Conservation (phyloP, 2,113 vertebrate genomes). For the Todiramphus chloris region DNA sequence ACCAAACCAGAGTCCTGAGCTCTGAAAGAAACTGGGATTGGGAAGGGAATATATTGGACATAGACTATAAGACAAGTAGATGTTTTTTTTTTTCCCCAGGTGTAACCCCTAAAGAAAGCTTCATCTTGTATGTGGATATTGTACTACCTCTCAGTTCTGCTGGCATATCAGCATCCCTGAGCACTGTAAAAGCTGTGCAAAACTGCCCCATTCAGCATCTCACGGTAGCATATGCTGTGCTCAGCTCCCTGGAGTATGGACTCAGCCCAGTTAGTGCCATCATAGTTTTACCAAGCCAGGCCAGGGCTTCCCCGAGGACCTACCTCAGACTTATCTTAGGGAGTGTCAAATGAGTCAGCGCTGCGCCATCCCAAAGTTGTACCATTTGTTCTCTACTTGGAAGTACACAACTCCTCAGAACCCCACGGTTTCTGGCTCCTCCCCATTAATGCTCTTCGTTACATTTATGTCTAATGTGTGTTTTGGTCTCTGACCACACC, state of each 20-base stretch:
- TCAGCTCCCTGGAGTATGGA: not conserved
- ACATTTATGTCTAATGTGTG: not conserved
- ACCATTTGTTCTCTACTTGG: not conserved
- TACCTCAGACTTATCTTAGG: not conserved
- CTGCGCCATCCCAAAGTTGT: not conserved
- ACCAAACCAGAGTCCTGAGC: not conserved
- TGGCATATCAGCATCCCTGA: not conserved
- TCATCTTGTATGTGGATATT: rapidly evolving
- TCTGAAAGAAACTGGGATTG: not conserved
- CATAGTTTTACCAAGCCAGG: not conserved
- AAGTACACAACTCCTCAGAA: not conserved
- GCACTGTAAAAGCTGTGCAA: not conserved
- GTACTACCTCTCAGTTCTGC: not conserved
- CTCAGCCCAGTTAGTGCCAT: not conserved
- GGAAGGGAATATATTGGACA: not conserved
- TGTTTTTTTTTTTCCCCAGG: rapidly evolving
- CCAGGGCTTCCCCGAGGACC: not conserved
- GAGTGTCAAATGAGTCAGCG: not conserved
- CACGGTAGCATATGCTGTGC: not conserved
- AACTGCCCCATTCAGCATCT: not conserved
- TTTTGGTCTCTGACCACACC: not conserved
- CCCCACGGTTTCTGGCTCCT: not conserved
- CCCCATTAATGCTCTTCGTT: not conserved
- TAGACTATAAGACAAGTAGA: not conserved
- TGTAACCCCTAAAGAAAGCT: not conserved